These are phyloP conservation scores for Rhagonycha fulva DNA, from an alignment of 2,888 invertebrate species.

Conservation along the genomic window DNA sequence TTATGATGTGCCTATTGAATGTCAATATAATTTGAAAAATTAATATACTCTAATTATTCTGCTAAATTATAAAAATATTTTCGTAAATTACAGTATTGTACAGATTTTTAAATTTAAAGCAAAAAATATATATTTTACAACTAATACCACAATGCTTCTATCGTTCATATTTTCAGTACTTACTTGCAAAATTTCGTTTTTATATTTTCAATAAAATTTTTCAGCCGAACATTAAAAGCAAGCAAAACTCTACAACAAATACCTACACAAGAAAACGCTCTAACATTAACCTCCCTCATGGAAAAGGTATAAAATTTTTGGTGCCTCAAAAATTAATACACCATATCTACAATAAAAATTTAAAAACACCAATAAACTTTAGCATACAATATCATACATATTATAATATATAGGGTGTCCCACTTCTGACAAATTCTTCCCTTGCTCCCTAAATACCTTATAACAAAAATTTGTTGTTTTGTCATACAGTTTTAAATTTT, in stretches of 20 bases:
- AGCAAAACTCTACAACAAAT: slow-evolving; percentile 31
- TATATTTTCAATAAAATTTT: not conserved
- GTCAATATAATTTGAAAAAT: no score
- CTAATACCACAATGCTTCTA: not conserved
- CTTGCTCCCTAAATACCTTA: not conserved
- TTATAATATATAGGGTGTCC: not conserved
- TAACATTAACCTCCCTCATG: slow-evolving; percentile 52
- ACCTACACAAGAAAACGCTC: slow-evolving; percentile 30
- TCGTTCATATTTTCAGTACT: not conserved
- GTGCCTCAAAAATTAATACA: slow-evolving; percentile 53
- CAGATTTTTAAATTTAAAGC: not conserved
- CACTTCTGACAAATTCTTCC: not conserved
- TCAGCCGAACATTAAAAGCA: slow-evolving; percentile 28
- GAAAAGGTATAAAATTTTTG: slow-evolving; percentile 63
- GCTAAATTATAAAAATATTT: not conserved
- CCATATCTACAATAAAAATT: slow-evolving; percentile 39
- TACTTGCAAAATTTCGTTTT: not conserved
- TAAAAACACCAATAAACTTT: slow-evolving; percentile 9
- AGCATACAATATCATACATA: slow-evolving; percentile 2
- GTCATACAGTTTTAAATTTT: no score
- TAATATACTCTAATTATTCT: no score
- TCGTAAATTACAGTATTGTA: not conserved
- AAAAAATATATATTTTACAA: not conserved
- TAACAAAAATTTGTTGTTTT: no score
- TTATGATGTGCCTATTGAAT: no score